A percentile compares a stretch with the other conserved stretches of the same genome.
Evolutionary conservation across 2,113 vertebrate species (phyloP).

Genomic region (Opisthocomus hoazin): DNA sequence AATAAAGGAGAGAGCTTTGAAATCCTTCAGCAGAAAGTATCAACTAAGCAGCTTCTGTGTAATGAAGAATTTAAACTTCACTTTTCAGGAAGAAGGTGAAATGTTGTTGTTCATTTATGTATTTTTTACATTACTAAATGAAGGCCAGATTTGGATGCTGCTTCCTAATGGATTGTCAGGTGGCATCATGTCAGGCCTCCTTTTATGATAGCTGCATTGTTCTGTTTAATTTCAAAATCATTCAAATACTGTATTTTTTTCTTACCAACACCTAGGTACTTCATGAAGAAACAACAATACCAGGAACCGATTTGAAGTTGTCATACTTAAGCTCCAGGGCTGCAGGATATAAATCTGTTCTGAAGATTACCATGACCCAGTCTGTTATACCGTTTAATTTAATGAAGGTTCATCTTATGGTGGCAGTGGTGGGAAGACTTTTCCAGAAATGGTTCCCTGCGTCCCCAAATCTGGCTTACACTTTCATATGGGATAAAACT

Average conservation of each 20-base stretch:
- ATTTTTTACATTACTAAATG: background rate
- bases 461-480: constrained; percentile 93
- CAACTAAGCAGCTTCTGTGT: background rate
- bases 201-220: background rate
- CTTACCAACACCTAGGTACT: constrained; percentile 79
- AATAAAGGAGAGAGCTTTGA: background rate
- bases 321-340: constrained; percentile 96
- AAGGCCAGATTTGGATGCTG: background rate
- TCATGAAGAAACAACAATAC: constrained; percentile 94
- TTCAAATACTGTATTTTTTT: background rate
- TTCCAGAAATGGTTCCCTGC: constrained; percentile 98
- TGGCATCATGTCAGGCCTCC: background rate
- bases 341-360: constrained; percentile 93
- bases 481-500: constrained; percentile 99
- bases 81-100: background rate
- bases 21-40: background rate
- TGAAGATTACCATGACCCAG: constrained; percentile 95
- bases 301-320: constrained; percentile 92
- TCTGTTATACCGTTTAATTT: constrained; percentile 90
- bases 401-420: constrained; percentile 98
- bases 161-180: background rate
- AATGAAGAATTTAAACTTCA: background rate
- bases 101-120: background rate
- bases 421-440: constrained; percentile 94
- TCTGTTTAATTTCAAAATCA: background rate